Evolutionary conservation across 2,888 invertebrate species (phyloP), one percentile per base, ranked within the genome.

Genomic region (Pterostichus madidus): DNA sequence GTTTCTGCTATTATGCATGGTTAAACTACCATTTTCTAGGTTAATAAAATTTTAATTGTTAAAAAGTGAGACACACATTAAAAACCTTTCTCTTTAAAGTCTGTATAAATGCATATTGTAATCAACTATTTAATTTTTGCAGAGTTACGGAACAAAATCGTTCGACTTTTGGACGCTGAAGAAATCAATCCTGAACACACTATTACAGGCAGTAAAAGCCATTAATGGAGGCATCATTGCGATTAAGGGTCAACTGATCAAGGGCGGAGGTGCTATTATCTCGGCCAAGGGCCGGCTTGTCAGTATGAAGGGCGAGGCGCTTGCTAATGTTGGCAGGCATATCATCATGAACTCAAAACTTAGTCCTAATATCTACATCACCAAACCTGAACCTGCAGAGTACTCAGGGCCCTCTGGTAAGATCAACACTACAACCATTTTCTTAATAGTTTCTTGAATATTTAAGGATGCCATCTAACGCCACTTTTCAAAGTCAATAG

Each of bases 201-300:
- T 97, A 8, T 93, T 97, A 87, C 96, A 97, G 92, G 96, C 97
- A 0, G 94, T 96, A 0, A 97, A 97, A 88, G 96, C 97, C 11
- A 95, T 97, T 84, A 95, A 96, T 7, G 97, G 97, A 8, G 96
- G 96, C 71, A 95, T 96, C 8, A 94, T 97, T 2, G 96, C 96
- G 32, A 92, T 96, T n/a, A 96, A 96, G 87, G 97, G 97, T 0
- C 96, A 96, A 89, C 91, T 97, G 35, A 94, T 97, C 86, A 96
- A 96, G 90, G 96, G 96, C 56, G 94, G 96, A 79, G 96, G 97
- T 10, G 93, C 93, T 86, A 89, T 93, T 15, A 89, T 94, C 31
- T 92, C 93, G 17, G 92, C 93, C 10, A 92, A 93, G 85, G 94
- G 94, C 24, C 92, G 92, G 87, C 91, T 96, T 71, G 94, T 96